Evolutionary conservation across 2,888 invertebrate genomes (phyloP), one percentile per base, ranked within the genome.

Genomic region (Matsumyia berberina): DNA sequence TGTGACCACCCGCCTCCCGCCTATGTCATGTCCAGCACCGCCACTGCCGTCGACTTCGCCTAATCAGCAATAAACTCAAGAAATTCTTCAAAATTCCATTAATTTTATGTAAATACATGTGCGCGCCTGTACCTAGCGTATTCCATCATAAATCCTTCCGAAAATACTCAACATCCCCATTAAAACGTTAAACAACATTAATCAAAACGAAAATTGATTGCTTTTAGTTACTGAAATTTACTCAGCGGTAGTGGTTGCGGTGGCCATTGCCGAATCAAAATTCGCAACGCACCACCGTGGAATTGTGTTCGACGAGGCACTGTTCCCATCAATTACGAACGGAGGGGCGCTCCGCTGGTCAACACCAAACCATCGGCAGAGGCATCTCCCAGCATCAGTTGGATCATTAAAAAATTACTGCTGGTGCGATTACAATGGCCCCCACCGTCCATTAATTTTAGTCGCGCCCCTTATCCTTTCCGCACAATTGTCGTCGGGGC

Each of bases 171-270:
- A 39, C 72, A 46, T 37, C 31, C 51, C 82, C 72, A 70, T 66
- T 60, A 53, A 77, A 69, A 67, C 67, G 67, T 55, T 66, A 82
- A 76, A 72, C 66, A 85, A 70, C 83, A 85, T 85, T 85, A 79
- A 85, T 85, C 83, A 79, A 69, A 82, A 64, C 51, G 74, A 57
- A 74, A 74, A 85, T 85, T 85, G 79, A 79, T 85, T 85, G 57
- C 57, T 74, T 60, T 73, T 51, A 49, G 62, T 55, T 55, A 33
- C 46, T 62, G 58, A 37, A 60, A 39, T 76, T 57, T 46, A 55
- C 60, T 76, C 51, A 55, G 33, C 15, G 67, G 24, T 46, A 35
- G 24, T 11, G 33, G 46, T 2, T 5, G 29, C 35, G 42, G 11
- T 24, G 35, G 35, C 5, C 39, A 39, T 46, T 35, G 62, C 46